phyloP scores from a whole-genome alignment of 2,888 invertebrate genomes.

The Callinectes sapidus region DNA sequence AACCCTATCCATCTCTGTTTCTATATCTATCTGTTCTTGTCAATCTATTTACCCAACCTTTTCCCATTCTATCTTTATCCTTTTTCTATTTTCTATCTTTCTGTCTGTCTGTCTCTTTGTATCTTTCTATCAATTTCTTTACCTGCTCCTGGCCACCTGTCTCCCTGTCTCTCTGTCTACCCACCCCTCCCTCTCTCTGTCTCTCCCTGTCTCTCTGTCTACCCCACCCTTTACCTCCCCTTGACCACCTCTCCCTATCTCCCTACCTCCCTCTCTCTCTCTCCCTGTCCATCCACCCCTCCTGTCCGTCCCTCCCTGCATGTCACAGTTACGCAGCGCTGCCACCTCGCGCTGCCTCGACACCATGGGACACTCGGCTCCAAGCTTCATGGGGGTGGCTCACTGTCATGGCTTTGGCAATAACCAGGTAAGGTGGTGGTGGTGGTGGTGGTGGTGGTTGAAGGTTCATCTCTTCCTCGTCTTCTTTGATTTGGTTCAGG shows the following conservation, averaged over 20 bases:
- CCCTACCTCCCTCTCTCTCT: not conserved
- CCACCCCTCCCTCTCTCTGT: not conserved
- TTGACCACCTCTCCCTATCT: not conserved
- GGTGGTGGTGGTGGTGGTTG: not conserved
- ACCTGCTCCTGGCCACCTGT: not conserved
- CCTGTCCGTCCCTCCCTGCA: not conserved
- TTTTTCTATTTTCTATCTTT: no score
- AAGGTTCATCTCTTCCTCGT: not conserved
- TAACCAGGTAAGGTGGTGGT: constrained; percentile 79
- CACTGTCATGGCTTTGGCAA: constrained; percentile 96
- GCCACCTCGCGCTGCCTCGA: constrained; percentile 91
- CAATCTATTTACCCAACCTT: no score
- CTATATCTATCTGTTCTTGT: no score
- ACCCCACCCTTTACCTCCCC: not conserved
- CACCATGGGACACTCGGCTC: constrained; percentile 94
- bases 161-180: not conserved
- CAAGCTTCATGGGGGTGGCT: constrained; percentile 91
- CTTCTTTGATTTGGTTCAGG: not conserved
- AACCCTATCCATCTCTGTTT: no score
- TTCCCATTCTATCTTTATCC: no score
- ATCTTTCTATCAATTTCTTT: no score
- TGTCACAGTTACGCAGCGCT: constrained; percentile 82
- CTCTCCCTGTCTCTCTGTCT: not conserved
- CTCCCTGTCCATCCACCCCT: not conserved
- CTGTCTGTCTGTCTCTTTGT: no score